Conservation (phyloP, 2,113 vertebrate species). For the Podiceps cristatus region DNA sequence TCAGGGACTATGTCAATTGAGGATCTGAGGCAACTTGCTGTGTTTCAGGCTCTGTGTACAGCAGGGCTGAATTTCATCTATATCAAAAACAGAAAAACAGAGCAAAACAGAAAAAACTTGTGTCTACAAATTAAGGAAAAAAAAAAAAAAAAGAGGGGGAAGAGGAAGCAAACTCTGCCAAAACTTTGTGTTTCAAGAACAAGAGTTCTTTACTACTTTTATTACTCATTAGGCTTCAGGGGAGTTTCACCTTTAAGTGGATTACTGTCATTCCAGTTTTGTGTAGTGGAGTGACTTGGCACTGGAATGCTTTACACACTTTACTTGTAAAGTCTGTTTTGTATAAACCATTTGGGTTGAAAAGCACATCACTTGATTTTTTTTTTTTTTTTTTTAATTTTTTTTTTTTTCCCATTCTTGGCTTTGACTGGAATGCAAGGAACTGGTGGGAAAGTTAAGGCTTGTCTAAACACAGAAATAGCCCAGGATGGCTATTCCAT, state of each 20-base stretch:
- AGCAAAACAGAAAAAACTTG: neutral
- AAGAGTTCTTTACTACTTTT: slow-evolving; percentile 35
- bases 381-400: no score
- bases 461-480: neutral
- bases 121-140: neutral
- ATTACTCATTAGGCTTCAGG: slow-evolving; percentile 54
- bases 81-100: neutral
- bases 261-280: slow-evolving; percentile 58
- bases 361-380: neutral
- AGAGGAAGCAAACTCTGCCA: neutral
- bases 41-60: neutral
- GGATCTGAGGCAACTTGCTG: neutral
- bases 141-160: fast-evolving
- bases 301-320: neutral
- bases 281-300: neutral
- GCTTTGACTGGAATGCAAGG: neutral
- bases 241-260: slow-evolving; percentile 53
- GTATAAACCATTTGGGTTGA: neutral
- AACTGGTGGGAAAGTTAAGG: neutral
- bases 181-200: slow-evolving; percentile 9
- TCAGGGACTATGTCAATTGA: neutral
- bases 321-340: neutral
- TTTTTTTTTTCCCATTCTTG: neutral
- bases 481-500: neutral
- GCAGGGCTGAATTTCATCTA: neutral